Conservation (phyloP, 2,113 vertebrate genomes). For the Leiothrix lutea region DNA sequence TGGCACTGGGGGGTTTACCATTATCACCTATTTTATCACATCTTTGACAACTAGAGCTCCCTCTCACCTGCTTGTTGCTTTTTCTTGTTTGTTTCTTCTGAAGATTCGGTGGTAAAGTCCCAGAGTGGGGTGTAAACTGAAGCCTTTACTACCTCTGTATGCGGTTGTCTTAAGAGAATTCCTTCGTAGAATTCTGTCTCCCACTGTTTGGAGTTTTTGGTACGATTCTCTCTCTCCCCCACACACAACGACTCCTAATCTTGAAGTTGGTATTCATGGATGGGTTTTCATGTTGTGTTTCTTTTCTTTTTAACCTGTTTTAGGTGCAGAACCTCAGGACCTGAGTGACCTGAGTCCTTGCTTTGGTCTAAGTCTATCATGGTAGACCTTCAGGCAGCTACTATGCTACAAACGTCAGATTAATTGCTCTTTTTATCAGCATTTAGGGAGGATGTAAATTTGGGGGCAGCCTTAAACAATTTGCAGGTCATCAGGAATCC, state of each 20-base stretch:
- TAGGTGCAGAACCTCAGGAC: background rate
- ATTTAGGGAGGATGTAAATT: background rate
- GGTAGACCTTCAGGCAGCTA: background rate
- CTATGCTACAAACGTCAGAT: background rate
- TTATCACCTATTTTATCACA: background rate
- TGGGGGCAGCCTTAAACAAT: background rate
- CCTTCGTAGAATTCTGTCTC: background rate
- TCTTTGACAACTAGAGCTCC: background rate
- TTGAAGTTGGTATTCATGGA: background rate
- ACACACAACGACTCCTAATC: background rate
- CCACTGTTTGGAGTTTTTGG: background rate
- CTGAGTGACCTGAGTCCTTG: background rate
- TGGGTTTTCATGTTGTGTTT: background rate
- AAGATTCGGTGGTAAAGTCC: background rate
- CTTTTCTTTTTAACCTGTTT: background rate
- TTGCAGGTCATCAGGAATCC: background rate
- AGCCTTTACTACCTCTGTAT: background rate
- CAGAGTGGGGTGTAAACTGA: background rate
- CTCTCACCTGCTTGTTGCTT: background rate
- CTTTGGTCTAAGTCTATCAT: background rate
- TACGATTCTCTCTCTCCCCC: background rate
- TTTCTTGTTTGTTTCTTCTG: background rate
- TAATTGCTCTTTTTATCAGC: background rate
- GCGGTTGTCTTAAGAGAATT: background rate
- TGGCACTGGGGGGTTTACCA: background rate